Evolutionary conservation across 2,888 invertebrate genomes (phyloP).

Genomic region (Nephrotoma flavescens): DNA sequence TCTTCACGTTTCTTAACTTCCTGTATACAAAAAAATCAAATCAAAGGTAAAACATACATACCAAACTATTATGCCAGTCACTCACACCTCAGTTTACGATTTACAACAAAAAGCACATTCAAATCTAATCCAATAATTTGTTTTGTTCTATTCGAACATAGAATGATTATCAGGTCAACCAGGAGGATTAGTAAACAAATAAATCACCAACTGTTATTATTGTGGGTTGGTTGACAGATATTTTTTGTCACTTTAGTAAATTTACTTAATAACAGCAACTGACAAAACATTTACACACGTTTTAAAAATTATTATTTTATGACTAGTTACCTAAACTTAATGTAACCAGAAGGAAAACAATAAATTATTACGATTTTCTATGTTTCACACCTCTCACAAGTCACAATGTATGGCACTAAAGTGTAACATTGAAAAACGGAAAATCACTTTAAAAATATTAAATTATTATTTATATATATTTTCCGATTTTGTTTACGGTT

Average conservation of each 20-base stretch:
- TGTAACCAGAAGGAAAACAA: not conserved
- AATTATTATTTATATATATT: not conserved
- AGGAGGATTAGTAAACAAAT: not conserved
- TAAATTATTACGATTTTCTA: not conserved
- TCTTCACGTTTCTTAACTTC: no score
- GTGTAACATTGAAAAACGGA: not conserved
- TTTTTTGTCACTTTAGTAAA: not conserved
- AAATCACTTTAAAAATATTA: not conserved
- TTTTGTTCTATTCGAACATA: not conserved
- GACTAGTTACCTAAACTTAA: not conserved
- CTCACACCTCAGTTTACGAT: no score
- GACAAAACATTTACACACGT: not conserved
- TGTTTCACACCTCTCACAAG: not conserved
- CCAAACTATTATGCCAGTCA: not conserved
- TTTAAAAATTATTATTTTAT: not conserved
- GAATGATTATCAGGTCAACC: not conserved
- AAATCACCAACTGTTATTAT: not conserved
- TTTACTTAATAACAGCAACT: not conserved
- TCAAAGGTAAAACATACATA: not conserved
- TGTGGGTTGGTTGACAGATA: not conserved
- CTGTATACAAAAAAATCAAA: no score
- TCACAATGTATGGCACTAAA: not conserved
- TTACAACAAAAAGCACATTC: not conserved
- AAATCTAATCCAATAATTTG: not conserved
- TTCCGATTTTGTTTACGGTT: not conserved